Percentiles rank a stretch among this genome's conserved stretches.
Conservation (phyloP, 2,113 vertebrate genomes). For the Gorsachius goisagi region DNA sequence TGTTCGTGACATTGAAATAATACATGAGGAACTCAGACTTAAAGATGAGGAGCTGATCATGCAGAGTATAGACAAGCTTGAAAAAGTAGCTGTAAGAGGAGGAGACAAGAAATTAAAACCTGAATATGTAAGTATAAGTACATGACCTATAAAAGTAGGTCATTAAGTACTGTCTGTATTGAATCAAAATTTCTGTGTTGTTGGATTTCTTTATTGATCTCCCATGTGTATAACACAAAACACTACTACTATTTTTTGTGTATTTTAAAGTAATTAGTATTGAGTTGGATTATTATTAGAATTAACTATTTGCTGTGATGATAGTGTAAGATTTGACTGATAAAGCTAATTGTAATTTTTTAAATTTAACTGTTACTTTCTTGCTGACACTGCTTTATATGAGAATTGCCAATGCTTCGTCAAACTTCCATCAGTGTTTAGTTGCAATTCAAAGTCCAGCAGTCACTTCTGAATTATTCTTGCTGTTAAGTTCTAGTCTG, state of each 20-base stretch:
- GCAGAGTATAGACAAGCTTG: slow-evolving; percentile 92
- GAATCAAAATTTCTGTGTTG: neutral
- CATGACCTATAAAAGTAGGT: neutral
- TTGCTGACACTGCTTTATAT: neutral
- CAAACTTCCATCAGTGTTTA: neutral
- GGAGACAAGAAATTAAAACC: slow-evolving; percentile 92
- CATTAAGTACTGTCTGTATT: neutral
- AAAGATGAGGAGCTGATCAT: slow-evolving; percentile 91
- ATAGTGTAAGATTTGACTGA: slow-evolving; percentile 68
- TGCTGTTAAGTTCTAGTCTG: neutral
- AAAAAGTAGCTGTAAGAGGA: slow-evolving; percentile 91
- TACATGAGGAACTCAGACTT: slow-evolving; percentile 93
- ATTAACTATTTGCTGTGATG: slow-evolving; percentile 80
- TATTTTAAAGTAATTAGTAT: slow-evolving; percentile 78
- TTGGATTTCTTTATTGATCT: neutral
- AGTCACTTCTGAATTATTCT: neutral
- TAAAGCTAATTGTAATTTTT: slow-evolving; percentile 68
- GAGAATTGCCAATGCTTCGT: neutral
- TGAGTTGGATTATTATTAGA: slow-evolving; percentile 82
- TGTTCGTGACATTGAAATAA: slow-evolving; percentile 91
- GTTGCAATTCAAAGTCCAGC: neutral
- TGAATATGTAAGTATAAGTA: slow-evolving; percentile 90
- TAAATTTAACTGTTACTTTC: neutral
- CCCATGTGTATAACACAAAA: neutral
- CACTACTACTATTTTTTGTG: slow-evolving; percentile 58